Conservation (phyloP, 2,113 vertebrate genomes). For the Nannobrachium achirus region DNA sequence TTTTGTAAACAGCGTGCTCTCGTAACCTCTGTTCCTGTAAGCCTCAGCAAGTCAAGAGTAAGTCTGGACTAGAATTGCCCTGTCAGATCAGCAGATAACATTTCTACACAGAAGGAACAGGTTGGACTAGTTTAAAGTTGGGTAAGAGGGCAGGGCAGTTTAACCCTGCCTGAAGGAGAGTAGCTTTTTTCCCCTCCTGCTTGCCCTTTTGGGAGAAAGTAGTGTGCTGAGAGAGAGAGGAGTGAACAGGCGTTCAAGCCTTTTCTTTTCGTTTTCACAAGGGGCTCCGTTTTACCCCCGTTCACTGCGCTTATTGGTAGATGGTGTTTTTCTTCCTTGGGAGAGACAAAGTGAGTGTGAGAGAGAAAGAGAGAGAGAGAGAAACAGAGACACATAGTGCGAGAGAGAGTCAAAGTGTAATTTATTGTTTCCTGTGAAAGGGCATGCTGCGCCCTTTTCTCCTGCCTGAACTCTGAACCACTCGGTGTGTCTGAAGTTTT, state of each 20-base stretch:
- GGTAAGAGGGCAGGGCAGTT: constrained; percentile 77
- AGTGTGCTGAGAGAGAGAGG: constrained; percentile 16
- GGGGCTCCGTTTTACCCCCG: constrained; percentile 43
- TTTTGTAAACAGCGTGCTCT: background rate
- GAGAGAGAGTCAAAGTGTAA: constrained; percentile 71
- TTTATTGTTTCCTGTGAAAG: constrained; percentile 84
- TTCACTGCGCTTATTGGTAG: constrained; percentile 41
- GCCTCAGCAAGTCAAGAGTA: constrained; percentile 59
- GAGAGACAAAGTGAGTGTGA: background rate
- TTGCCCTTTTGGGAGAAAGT: constrained; percentile 56
- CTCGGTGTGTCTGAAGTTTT: constrained; percentile 63
- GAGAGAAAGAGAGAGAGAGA: constrained; percentile 35
- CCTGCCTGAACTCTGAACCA: constrained; percentile 76
- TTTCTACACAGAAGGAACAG: constrained; percentile 69
- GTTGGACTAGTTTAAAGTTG: constrained; percentile 78
- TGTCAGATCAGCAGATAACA: constrained; percentile 73
- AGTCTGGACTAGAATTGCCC: constrained; percentile 56
- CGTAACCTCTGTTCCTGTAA: constrained; percentile 30
- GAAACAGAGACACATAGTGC: constrained; percentile 51
- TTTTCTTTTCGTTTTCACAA: constrained; percentile 31
- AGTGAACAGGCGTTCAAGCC: constrained; percentile 21
- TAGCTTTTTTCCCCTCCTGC: constrained; percentile 46
- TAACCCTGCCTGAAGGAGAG: constrained; percentile 68
- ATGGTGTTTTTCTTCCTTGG: constrained; percentile 38
- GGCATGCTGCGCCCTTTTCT: constrained; percentile 70